Base-by-base conservation (phyloP, 23 tunicate species). In the Aplidium turbinatum region DNA sequence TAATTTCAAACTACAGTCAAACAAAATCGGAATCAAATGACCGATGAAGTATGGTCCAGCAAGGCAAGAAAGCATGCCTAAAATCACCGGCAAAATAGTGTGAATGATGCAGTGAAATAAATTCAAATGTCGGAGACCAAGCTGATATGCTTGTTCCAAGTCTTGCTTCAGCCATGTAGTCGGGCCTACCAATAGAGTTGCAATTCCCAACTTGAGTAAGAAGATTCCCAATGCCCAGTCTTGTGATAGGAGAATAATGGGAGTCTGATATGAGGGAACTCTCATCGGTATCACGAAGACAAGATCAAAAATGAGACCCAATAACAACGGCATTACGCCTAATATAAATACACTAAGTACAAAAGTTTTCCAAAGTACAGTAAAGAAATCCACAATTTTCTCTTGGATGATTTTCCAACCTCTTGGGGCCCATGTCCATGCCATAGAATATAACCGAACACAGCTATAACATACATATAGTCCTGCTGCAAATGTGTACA, bases 191-290 rank as follows among this genome's bases (percentile, higher is more conserved):
- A 82, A 18, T 9, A 86, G 25, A 18, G 36, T 28, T 0, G 79
- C 88, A 27, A 82, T 47, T 18, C 42, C 33, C 1, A 88, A 52
- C 30, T 76, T 82, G 25, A 61, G 58, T 18, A 80, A 16, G 33
- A 88, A 31, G 36, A 82, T 48, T 26, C 96, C 96, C 1, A 82
- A 54, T 0, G 85, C 96, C 96, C 96, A 88, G 52, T 88, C 96
- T 32, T 85, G 84, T 84, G 80, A 85, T 33, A 85, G n/a, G 27
- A 70, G 51, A 5, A 77, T 70, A 6, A 88, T 38, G 13, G 96
- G 96, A 23, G 96, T 81, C 57, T 88, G 84, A 21, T 82, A 68
- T 3, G 60, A 54, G 2, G 79, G 84, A 20, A 82, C 84, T 34
- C 90, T 69, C 16, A 88, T 33, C 1, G 96, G 96, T 34, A 82